Conservation (phyloP, 2,888 invertebrate genomes). For the Fissipunctia ypsillon region DNA sequence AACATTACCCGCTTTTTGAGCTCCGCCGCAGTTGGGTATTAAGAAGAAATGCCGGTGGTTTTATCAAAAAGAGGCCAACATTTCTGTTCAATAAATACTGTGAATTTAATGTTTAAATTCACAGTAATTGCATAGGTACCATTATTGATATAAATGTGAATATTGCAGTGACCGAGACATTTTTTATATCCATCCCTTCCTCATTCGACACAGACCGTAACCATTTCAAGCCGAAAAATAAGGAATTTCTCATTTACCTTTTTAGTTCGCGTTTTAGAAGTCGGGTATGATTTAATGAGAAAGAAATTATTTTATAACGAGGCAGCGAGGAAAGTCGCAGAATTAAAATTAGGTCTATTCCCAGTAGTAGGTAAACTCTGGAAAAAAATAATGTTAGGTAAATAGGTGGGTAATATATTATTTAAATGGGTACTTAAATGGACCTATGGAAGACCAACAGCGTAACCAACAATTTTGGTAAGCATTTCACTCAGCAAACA, state of each 20-base stretch:
- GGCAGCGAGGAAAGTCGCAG: background rate
- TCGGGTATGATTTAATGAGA: constrained; percentile 10
- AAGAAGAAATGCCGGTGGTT: background rate
- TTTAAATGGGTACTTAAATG: too few species aligned
- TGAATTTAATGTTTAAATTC: too few species aligned
- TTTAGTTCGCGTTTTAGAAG: constrained; percentile 19
- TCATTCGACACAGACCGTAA: background rate
- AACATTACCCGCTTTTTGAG: too few species aligned
- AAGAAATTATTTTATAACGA: constrained; percentile 25
- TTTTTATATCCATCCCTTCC: background rate
- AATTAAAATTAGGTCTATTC: constrained; percentile 8
- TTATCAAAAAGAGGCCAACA: background rate
- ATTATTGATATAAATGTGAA: too few species aligned
- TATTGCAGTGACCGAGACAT: background rate
- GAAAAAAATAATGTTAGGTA: background rate
- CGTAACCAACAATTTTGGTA: background rate
- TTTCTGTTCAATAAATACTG: background rate
- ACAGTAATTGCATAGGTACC: too few species aligned
- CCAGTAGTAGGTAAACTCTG: background rate
- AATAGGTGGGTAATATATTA: background rate
- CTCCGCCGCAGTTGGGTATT: background rate
- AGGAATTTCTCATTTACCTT: constrained; percentile 4
- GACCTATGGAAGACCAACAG: background rate
- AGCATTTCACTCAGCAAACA: too few species aligned
- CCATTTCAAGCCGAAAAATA: constrained; percentile 2